phyloP scores from a whole-genome alignment of 2,888 invertebrate genomes.

The Alloscopus bannaensis region DNA sequence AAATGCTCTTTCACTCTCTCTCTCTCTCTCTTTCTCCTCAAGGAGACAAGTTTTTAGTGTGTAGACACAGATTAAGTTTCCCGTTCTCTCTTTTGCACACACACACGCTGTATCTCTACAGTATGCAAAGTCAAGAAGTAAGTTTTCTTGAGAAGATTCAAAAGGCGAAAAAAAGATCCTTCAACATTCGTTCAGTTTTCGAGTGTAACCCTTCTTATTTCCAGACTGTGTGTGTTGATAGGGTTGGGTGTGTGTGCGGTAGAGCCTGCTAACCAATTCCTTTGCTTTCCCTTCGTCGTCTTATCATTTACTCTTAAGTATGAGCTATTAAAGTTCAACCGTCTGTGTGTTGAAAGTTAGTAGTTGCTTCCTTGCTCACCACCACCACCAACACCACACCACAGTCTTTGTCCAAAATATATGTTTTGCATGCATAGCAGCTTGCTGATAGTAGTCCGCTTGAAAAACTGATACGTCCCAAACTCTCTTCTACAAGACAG shows the following conservation, averaged over 20 bases:
- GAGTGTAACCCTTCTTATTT: too few relatives aligned
- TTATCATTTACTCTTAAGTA: slow-evolving; percentile 58
- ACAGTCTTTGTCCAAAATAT: not conserved
- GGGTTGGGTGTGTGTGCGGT: not conserved
- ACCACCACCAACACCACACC: not conserved
- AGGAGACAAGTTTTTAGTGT: slow-evolving; percentile 55
- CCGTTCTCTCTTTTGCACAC: slow-evolving; percentile 12
- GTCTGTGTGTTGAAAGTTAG: slow-evolving; percentile 59
- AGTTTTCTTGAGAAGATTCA: slow-evolving; percentile 59
- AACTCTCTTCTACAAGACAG: slow-evolving; percentile 34
- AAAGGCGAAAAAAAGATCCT: slow-evolving; percentile 57
- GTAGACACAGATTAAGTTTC: slow-evolving; percentile 55
- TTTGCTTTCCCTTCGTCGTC: slow-evolving; percentile 40
- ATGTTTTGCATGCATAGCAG: not conserved
- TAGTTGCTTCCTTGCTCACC: slow-evolving; percentile 52
- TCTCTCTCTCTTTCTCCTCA: slow-evolving; percentile 30
- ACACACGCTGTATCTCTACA: not conserved
- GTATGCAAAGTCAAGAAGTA: slow-evolving; percentile 43
- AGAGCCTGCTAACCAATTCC: slow-evolving; percentile 34
- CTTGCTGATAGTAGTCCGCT: not conserved
- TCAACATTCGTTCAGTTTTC: slow-evolving; percentile 57
- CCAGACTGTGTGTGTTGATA: slow-evolving; percentile 11
- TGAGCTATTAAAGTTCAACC: slow-evolving; percentile 60
- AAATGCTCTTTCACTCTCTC: slow-evolving; percentile 25
- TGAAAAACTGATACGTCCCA: slow-evolving; percentile 15